These are phyloP conservation scores for Pollenia angustigena DNA, from an alignment of 2,888 invertebrate genomes.

Conservation along the genomic window DNA sequence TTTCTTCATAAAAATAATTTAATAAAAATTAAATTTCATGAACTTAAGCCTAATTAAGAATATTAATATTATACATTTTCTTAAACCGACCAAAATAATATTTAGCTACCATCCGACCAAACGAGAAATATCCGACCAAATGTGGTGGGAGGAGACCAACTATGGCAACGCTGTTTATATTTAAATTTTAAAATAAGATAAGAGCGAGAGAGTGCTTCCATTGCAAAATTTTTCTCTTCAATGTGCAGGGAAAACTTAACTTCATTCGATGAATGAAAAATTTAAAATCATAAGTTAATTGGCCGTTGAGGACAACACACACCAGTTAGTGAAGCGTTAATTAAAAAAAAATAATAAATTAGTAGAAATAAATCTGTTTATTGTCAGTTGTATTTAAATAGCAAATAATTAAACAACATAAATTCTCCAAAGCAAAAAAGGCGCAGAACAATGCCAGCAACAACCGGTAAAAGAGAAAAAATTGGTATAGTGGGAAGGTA, in stretches of 20 bases:
- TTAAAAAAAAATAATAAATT: background rate
- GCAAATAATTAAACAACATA: conserved; percentile 51
- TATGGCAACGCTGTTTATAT: too few relatives aligned
- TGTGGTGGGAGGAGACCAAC: too few relatives aligned
- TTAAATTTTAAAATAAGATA: too few relatives aligned
- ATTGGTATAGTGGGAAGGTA: conserved; percentile 92
- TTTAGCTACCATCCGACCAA: too few relatives aligned
- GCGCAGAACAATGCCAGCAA: conserved; percentile 76
- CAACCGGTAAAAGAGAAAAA: conserved; percentile 86
- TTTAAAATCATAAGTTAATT: conserved; percentile 52
- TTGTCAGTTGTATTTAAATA: conserved; percentile 2
- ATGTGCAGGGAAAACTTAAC: conserved; percentile 2
- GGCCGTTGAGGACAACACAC: conserved; percentile 40
- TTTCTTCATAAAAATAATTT: too few relatives aligned
- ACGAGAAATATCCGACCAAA: too few relatives aligned
- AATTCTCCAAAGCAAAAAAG: conserved; percentile 63
- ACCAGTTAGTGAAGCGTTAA: conserved; percentile 36
- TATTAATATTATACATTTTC: too few relatives aligned
- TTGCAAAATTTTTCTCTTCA: too few relatives aligned
- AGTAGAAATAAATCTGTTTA: background rate
- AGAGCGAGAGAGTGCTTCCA: too few relatives aligned
- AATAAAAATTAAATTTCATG: too few relatives aligned
- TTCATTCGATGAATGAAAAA: background rate
- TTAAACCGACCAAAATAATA: too few relatives aligned
- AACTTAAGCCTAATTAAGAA: too few relatives aligned